phyloP scores from a whole-genome alignment of 2,888 invertebrate species.

The Stenolophus ochropezus region DNA sequence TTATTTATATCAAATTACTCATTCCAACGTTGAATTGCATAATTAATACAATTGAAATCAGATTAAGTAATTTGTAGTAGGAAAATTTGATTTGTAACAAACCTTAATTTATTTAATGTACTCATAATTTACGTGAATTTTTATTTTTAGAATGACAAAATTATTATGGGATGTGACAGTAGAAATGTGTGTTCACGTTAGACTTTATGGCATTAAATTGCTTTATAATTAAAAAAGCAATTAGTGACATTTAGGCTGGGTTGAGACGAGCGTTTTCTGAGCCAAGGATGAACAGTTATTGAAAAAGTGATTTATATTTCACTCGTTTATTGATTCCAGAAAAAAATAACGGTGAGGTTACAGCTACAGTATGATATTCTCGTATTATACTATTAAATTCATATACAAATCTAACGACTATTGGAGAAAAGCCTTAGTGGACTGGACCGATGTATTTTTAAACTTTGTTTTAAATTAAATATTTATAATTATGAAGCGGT shows the following conservation, averaged over 20 bases:
- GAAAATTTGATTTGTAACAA: not conserved
- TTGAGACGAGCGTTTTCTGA: not conserved
- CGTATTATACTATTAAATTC: not conserved
- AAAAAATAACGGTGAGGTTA: not conserved
- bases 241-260: slow-evolving; percentile 20
- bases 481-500: no score
- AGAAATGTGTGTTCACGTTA: slow-evolving; percentile 2
- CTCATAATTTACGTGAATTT: not conserved
- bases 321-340: not conserved
- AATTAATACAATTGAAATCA: not conserved
- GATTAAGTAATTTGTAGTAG: no score
- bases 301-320: not conserved
- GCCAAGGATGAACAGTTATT: not conserved
- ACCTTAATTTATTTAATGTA: not conserved
- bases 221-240: slow-evolving; percentile 35
- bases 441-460: no score
- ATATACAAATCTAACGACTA: no score
- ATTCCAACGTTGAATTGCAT: not conserved
- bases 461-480: no score
- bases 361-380: not conserved
- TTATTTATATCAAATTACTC: no score
- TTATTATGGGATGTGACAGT: not conserved
- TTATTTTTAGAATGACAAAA: not conserved
- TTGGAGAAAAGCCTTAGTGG: no score
- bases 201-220: slow-evolving; percentile 22